A percentile compares a stretch with the other conserved stretches of the same genome.
phyloP scores from a whole-genome alignment of 2,888 invertebrate genomes.

The Xestia rhomboidea region DNA sequence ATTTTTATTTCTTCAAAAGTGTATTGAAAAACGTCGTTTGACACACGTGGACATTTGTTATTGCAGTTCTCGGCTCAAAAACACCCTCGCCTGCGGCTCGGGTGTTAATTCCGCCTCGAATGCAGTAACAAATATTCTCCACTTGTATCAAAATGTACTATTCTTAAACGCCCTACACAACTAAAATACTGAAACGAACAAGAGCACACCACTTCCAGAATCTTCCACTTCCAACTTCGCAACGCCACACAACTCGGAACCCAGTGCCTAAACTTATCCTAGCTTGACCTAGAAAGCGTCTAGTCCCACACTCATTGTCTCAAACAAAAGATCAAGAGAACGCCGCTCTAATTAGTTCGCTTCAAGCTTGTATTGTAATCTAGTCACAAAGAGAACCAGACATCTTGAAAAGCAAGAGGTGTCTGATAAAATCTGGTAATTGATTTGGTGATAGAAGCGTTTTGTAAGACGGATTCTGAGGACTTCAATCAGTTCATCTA shows the following conservation, averaged over 20 bases:
- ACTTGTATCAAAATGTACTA: too few relatives aligned
- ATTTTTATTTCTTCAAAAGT: too few relatives aligned
- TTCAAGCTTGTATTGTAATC: constrained; percentile 51
- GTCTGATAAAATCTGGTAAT: constrained; percentile 39
- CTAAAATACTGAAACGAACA: constrained; percentile 9
- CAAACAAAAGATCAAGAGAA: constrained; percentile 58
- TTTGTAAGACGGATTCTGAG: background rate
- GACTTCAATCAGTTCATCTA: background rate
- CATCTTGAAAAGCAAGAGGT: constrained; percentile 35
- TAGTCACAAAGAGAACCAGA: constrained; percentile 26
- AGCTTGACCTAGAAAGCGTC: constrained; percentile 61
- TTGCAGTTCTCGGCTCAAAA: too few relatives aligned
- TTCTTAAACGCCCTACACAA: background rate
- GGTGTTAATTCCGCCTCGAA: too few relatives aligned
- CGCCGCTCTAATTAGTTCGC: constrained; percentile 57
- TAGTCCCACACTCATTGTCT: constrained; percentile 57
- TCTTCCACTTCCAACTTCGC: constrained; percentile 7
- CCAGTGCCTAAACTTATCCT: constrained; percentile 40
- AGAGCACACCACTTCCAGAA: background rate
- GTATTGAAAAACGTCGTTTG: too few relatives aligned
- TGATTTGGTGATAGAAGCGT: constrained; percentile 26
- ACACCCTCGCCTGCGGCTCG: too few relatives aligned
- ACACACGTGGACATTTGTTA: too few relatives aligned
- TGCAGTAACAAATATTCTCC: too few relatives aligned
- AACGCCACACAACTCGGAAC: background rate